Evolutionary conservation across 2,888 invertebrate species (phyloP).

Genomic region (Melipona bicolor): DNA sequence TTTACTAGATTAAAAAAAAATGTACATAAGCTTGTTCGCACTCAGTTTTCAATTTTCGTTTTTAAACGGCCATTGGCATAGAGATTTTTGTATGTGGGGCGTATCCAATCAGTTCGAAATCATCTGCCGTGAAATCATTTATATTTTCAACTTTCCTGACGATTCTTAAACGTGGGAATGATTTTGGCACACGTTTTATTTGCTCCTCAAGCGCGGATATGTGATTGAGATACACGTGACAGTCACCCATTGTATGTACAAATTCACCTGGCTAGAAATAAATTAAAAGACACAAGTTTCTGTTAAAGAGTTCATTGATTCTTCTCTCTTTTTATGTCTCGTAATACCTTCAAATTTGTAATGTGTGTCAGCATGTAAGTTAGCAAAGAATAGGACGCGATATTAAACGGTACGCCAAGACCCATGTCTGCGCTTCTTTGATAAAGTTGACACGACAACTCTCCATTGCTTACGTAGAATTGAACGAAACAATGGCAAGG

Average conservation of each 20-base stretch:
- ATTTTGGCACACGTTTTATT: constrained; percentile 90
- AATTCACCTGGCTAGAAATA: constrained; percentile 93
- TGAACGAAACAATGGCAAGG: constrained; percentile 98
- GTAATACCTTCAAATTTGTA: constrained; percentile 91
- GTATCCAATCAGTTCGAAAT: constrained; percentile 94
- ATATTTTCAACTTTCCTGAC: constrained; percentile 90
- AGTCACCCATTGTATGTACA: constrained; percentile 97
- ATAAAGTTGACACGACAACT: constrained; percentile 96
- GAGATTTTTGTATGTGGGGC: constrained; percentile 94
- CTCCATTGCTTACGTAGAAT: constrained; percentile 94
- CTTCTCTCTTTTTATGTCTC: background rate
- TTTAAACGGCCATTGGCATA: constrained; percentile 96
- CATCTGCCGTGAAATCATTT: constrained; percentile 94
- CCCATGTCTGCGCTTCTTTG: constrained; percentile 99
- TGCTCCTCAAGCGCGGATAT: constrained; percentile 93
- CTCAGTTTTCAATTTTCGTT: background rate
- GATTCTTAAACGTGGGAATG: constrained; percentile 93
- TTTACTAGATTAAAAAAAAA: background rate
- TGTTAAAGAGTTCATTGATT: background rate
- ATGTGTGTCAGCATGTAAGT: constrained; percentile 98
- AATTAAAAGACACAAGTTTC: constrained; percentile 32
- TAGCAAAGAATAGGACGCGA: constrained; percentile 97
- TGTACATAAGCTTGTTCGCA: constrained; percentile 10
- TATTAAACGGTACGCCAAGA: constrained; percentile 99
- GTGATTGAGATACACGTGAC: constrained; percentile 97